Percentiles rank a stretch among this genome's conserved stretches.
Evolutionary conservation across 2,797 vertebrate genomes (phyloP).

Genomic region (Emys orbicularis): DNA sequence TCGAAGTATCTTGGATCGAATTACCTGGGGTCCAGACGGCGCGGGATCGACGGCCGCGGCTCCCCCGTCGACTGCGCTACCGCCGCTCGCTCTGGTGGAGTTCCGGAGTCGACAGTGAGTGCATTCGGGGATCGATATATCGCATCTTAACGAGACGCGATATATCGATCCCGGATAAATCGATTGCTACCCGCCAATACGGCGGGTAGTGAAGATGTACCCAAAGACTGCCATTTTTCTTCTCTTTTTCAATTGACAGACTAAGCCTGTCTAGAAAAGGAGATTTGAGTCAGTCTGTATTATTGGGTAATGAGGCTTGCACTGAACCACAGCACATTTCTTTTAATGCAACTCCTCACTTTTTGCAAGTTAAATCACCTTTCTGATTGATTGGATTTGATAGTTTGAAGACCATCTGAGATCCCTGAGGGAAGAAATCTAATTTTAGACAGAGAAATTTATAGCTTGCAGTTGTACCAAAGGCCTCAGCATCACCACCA

Average conservation of each 20-base stretch:
- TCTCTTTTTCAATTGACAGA: background rate
- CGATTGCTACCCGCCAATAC: too few relatives aligned
- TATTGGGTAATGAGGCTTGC: background rate
- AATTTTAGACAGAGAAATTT: background rate
- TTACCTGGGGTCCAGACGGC: too few relatives aligned
- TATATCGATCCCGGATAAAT: too few relatives aligned
- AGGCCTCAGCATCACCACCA: background rate
- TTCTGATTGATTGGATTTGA: rapidly evolving
- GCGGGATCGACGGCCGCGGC: too few relatives aligned
- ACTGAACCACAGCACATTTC: background rate
- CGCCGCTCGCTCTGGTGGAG: too few relatives aligned
- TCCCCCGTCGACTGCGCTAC: too few relatives aligned
- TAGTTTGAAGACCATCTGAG: background rate
- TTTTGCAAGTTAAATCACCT: background rate
- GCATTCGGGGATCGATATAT: too few relatives aligned
- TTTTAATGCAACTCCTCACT: background rate
- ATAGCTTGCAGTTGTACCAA: background rate
- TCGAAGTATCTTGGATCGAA: too few relatives aligned
- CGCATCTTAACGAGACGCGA: too few relatives aligned
- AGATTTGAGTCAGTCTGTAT: background rate
- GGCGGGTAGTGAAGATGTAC: too few relatives aligned
- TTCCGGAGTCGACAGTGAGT: too few relatives aligned
- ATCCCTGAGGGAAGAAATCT: background rate
- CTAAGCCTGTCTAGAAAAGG: background rate
- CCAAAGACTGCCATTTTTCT: background rate